A percentile compares a stretch with the other conserved stretches of the same genome.
These are phyloP conservation scores for Catostylus mosaicus DNA, from an alignment of 30 jellyfish, hydroid and myxozoan genomes.

Conservation along the genomic window DNA sequence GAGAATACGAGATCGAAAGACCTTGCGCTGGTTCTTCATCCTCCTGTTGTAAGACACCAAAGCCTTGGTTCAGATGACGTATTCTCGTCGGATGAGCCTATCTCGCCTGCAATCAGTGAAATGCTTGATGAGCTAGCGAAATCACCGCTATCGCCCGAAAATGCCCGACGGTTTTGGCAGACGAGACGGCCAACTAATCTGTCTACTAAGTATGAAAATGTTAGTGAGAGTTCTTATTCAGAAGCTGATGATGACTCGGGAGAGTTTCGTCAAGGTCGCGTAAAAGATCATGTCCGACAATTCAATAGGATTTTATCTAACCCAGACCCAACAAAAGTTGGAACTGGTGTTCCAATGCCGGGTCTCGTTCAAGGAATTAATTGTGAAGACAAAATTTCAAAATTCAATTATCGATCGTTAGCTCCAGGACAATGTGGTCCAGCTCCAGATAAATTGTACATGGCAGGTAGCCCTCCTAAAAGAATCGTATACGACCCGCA, in stretches of 20 bases:
- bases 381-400: slow-evolving; percentile 75
- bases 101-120: slow-evolving; percentile 72
- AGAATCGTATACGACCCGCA: slow-evolving; percentile 39
- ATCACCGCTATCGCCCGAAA: slow-evolving; percentile 72
- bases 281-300: slow-evolving; percentile 79
- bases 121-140: slow-evolving; percentile 71
- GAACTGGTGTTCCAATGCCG: slow-evolving; percentile 94
- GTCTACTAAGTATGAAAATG: slow-evolving; percentile 68
- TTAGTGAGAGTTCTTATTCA: slow-evolving; percentile 32
- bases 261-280: slow-evolving; percentile 84
- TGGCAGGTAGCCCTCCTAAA: slow-evolving; percentile 79
- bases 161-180: slow-evolving; percentile 69
- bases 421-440: slow-evolving; percentile 91
- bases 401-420: slow-evolving; percentile 72
- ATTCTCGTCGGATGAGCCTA: slow-evolving; percentile 57
- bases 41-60: slow-evolving; percentile 25
- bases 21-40: slow-evolving; percentile 17
- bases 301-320: slow-evolving; percentile 67
- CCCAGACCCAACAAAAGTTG: slow-evolving; percentile 79
- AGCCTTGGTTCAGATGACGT: slow-evolving; percentile 81
- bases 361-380: slow-evolving; percentile 83
- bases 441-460: slow-evolving; percentile 38
- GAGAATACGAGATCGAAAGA: slow-evolving; percentile 22
- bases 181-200: slow-evolving; percentile 46
- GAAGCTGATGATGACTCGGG: slow-evolving; percentile 58